Base-by-base conservation (phyloP, 2,888 invertebrate genomes). In the Megaustenia siamemsis region DNA sequence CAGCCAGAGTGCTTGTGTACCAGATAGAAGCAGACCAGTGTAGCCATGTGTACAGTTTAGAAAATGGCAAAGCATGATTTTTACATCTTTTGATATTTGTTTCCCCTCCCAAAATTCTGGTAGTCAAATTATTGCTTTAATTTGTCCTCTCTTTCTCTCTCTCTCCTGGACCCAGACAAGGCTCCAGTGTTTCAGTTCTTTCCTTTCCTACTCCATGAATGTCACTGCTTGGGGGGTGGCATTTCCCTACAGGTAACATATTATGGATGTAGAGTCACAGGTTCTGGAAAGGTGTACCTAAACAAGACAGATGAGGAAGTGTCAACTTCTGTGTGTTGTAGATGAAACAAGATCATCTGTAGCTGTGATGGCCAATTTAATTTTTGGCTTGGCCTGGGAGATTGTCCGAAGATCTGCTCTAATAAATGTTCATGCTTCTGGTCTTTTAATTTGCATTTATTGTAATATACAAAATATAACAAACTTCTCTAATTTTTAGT, bases 381-480 rank as follows among this genome's bases (percentile, higher is more conserved):
- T n/a, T 6, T 38, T 38, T 38, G 76, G 56, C 76, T 40, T 60
- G 28, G 82, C 40, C 66, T 82, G 83, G 38, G 43, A 77, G 83
- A 40, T 53, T 32, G 63, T 63, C 40, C n/a, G 63, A 68, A 40
- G 18, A 66, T 76, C 82, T 82, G 75, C 75, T 82, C 35, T 75
- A 75, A 73, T 73, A 82, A 63, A 32, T 63, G 75, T 75, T 82
- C 66, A 83, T 49, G 76, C 76, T 83, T 83, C 53, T 49, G 76
- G n/a, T 76, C 40, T 56, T 83, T 83, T 83, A 43, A 66, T 83
- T 83, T 83, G 83, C 83, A 83, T 83, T 83, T 83, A 83, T 68
- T 83, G 77, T 83, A 83, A 76, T 83, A 77, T 83, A 83, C 60
- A 82, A 75, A n/a, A 75, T 82, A 75, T 75, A 82, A 83, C 77